phyloP scores from a whole-genome alignment of 2,888 invertebrate species.

The Protophormia terraenovae region DNA sequence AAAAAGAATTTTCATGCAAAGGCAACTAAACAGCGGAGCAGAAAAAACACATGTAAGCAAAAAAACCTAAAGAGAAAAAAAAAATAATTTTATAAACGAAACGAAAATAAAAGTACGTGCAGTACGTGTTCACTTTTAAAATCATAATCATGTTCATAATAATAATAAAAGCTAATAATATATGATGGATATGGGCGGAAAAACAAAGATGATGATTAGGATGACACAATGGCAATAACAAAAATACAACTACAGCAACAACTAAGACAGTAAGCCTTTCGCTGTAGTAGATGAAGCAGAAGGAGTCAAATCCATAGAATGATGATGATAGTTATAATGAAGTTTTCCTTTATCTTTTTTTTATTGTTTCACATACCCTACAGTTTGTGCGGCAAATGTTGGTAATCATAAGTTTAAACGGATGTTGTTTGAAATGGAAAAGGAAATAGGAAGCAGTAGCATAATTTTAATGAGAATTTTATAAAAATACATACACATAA shows the following conservation, averaged over 20 bases:
- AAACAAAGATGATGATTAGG: constrained; percentile 66
- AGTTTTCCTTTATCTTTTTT: background rate
- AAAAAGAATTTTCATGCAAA: constrained; percentile 59
- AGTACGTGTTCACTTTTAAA: constrained; percentile 70
- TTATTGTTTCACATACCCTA: constrained; percentile 20
- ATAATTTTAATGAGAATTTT: background rate
- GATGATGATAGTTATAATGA: constrained; percentile 2
- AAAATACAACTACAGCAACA: constrained; percentile 33
- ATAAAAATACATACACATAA: background rate
- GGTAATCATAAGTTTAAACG: constrained; percentile 24
- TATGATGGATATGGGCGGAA: constrained; percentile 72
- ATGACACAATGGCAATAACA: constrained; percentile 61
- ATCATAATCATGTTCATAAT: constrained; percentile 72
- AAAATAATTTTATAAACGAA: constrained; percentile 52
- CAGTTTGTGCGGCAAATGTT: background rate
- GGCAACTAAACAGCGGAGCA: constrained; percentile 21
- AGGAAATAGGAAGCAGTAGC: constrained; percentile 43
- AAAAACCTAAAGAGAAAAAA: no score
- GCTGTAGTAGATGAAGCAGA: background rate
- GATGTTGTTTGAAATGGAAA: constrained; percentile 23
- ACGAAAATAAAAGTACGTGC: constrained; percentile 66
- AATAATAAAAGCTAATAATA: constrained; percentile 73
- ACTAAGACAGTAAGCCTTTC: background rate
- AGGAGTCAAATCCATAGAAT: constrained; percentile 35
- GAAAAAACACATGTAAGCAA: no score